These are phyloP conservation scores for Anagrus nilaparvatae DNA, from an alignment of 1,140 invertebrate species.

Conservation along the genomic window DNA sequence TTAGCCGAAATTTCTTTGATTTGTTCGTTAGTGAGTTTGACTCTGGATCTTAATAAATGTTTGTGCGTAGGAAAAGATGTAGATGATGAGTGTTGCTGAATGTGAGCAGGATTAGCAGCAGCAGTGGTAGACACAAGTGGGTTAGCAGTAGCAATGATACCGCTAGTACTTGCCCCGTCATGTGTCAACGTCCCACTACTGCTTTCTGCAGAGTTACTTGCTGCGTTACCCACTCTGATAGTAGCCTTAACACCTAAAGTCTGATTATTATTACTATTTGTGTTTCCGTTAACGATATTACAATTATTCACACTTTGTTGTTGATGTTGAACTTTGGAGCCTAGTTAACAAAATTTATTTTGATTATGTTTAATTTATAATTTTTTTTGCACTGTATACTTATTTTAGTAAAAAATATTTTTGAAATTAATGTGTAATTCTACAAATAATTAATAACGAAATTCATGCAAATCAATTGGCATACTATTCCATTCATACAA, in stretches of 20 bases:
- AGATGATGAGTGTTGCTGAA: constrained; percentile 33
- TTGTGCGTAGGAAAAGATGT: constrained; percentile 40
- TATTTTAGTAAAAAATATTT: too few relatives aligned
- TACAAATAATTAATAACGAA: too few relatives aligned
- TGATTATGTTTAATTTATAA: too few relatives aligned
- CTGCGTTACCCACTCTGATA: constrained; percentile 45
- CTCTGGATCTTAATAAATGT: constrained; percentile 38
- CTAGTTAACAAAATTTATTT: constrained; percentile 19
- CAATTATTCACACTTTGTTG: constrained; percentile 23
- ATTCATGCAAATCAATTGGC: too few relatives aligned
- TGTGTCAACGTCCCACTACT: constrained; percentile 40
- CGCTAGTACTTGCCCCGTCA: constrained; percentile 36
- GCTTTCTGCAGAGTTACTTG: constrained; percentile 41
- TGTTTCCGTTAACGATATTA: constrained; percentile 28
- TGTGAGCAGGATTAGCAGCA: constrained; percentile 35
- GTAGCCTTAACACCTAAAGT: constrained; percentile 39
- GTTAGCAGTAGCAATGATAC: constrained; percentile 13
- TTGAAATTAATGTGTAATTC: too few relatives aligned
- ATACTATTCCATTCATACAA: too few relatives aligned
- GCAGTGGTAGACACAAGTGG: constrained; percentile 26
- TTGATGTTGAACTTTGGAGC: constrained; percentile 35
- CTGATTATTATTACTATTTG: constrained; percentile 35
- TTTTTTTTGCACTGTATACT: too few relatives aligned
- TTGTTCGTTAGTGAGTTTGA: constrained; percentile 32
- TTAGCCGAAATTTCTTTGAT: constrained; percentile 31